Evolutionary conservation across 1,140 invertebrate genomes (phyloP), one percentile per base, ranked within the genome.

Genomic region (Mizuhopecten yessoensis): DNA sequence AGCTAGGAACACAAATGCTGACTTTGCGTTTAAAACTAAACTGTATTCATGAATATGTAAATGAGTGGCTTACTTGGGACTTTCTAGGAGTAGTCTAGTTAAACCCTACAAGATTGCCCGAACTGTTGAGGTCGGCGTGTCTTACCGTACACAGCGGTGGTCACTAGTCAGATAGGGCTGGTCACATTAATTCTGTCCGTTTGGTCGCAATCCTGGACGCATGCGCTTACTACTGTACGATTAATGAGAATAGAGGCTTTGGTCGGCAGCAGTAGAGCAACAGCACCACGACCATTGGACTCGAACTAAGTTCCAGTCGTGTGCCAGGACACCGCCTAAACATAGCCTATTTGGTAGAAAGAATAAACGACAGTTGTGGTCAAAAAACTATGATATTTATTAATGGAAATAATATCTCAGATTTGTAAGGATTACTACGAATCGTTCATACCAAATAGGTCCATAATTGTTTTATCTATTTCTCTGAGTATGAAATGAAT

Each of bases 1-100:
- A 75, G 57, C n/a, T 29, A 75, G 57, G 57, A 23, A 75, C 9
- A 75, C 45, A 49, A 49, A 29, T 29, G 57, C 57, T 75, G 57
- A 75, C 57, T 75, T 29, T n/a, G 57, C 57, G 57, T 75, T 75
- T 75, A 75, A 75, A 29, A n/a, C 57, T 75, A 75, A 75, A 75
- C 57, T 75, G n/a, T 29, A 75, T 75, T 75, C 57, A 75, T 75
- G 57, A 75, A 75, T 75, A 75, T 75, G 57, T 11, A 75, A 75
- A 75, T 75, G 57, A 75, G 1, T 75, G 57, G 57, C 57, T 75
- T 75, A 75, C 57, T 9, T 75, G 57, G n/a, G 57, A 29, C n/a
- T 75, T 29, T 75, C 15, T 29, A 75, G 57, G n/a, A 29, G 57
- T 75, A 75, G 57, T 75, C n/a, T 29, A 17, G 15, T 75, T 75